phyloP scores from a whole-genome alignment of 2,113 vertebrate species.

The Promerops cafer region DNA sequence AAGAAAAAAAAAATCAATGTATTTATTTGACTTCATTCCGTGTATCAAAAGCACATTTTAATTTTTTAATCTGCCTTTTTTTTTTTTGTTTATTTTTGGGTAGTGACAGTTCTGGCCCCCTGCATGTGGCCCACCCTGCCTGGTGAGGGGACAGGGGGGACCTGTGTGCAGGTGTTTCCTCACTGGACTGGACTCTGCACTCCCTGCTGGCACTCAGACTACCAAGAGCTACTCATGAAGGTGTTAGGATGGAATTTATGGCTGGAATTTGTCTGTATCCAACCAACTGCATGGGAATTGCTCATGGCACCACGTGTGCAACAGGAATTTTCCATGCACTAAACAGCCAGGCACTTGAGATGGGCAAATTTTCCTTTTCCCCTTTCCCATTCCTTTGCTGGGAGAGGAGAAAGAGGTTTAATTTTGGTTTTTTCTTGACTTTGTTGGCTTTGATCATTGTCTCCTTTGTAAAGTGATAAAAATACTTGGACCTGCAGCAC shows the following conservation, averaged over 20 bases:
- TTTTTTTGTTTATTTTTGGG: conserved; percentile 59
- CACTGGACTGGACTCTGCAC: conserved; percentile 1
- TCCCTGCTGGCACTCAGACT: conserved; percentile 27
- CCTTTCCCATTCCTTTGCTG: conserved; percentile 25
- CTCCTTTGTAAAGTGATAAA: conserved; percentile 64
- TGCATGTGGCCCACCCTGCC: conserved; percentile 33
- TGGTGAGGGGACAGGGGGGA: neutral
- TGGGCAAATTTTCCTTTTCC: conserved; percentile 31
- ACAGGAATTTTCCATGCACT: conserved; percentile 37
- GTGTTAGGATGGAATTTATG: neutral
- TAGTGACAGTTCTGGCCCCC: conserved; percentile 64
- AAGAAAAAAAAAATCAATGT: conserved; percentile 73
- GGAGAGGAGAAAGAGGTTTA: conserved; percentile 54
- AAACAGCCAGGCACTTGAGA: conserved; percentile 66
- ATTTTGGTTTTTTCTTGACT: conserved; percentile 42
- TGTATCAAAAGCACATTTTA: conserved; percentile 82
- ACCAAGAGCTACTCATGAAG: conserved; percentile 16
- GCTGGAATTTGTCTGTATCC: neutral
- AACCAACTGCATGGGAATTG: neutral
- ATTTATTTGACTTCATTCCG: conserved; percentile 84
- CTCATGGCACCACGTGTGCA: neutral
- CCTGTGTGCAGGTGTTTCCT: neutral
- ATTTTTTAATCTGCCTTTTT: conserved; percentile 68
- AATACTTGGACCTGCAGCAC: conserved; percentile 69
- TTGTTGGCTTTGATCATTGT: conserved; percentile 67